Conservation (phyloP, 2,113 vertebrate species). For the Amphilophus citrinellus region DNA sequence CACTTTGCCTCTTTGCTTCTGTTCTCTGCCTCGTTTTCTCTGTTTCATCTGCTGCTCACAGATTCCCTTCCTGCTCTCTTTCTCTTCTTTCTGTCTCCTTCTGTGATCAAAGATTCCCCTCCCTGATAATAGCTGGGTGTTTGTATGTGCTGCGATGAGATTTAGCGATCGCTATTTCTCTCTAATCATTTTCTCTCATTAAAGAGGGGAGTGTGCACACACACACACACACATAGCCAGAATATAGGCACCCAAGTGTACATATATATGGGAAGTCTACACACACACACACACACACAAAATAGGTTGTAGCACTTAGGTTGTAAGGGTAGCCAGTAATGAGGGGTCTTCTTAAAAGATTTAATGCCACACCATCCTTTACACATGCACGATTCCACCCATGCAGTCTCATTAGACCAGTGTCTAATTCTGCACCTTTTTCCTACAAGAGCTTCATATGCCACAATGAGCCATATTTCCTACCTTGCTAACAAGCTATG, state of each 20-base stretch:
- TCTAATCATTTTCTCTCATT: slow-evolving; percentile 68
- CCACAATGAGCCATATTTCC: slow-evolving; percentile 44
- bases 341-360: slow-evolving; percentile 56
- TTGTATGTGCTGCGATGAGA: slow-evolving; percentile 16
- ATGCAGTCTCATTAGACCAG: slow-evolving; percentile 60
- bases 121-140: slow-evolving; percentile 53
- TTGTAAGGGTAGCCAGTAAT: slow-evolving; percentile 51
- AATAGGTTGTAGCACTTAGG: slow-evolving; percentile 11
- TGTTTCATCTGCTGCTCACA: slow-evolving; percentile 61
- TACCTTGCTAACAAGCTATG: slow-evolving; percentile 25
- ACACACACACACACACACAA: too few species aligned
- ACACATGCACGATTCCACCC: slow-evolving; percentile 27
- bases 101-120: slow-evolving; percentile 72
- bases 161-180: slow-evolving; percentile 30
- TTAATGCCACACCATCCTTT: slow-evolving; percentile 30
- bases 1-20: slow-evolving; percentile 3
- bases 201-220: slow-evolving; percentile 15
- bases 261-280: slow-evolving; percentile 4
- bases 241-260: not conserved
- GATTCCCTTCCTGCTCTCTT: slow-evolving; percentile 61
- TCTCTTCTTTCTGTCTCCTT: slow-evolving; percentile 42
- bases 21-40: slow-evolving; percentile 25
- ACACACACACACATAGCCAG: too few species aligned
- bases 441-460: slow-evolving; percentile 42
- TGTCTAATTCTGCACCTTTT: slow-evolving; percentile 38